Conservation (phyloP, 1,140 invertebrate species). For the Drosophila pallidifrons region DNA sequence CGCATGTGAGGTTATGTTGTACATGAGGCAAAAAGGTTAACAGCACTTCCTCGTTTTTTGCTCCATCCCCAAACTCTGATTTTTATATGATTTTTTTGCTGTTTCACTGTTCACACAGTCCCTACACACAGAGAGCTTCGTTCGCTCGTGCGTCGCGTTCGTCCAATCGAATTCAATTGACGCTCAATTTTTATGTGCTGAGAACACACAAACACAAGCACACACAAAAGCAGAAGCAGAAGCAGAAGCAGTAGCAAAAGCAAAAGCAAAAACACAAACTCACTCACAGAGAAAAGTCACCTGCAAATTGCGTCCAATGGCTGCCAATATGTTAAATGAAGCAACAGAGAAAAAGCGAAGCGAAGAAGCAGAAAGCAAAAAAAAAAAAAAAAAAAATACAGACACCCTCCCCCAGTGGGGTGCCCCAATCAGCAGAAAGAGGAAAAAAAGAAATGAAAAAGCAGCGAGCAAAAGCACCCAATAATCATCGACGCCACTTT, state of each 20-base stretch:
- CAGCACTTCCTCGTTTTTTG: slow-evolving; percentile 59
- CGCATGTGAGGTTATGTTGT: slow-evolving; percentile 55
- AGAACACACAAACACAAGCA: slow-evolving; percentile 27
- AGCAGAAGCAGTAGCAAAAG: background rate
- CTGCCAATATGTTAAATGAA: slow-evolving; percentile 64
- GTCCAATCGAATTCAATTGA: slow-evolving; percentile 85
- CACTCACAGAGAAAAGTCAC: slow-evolving; percentile 32
- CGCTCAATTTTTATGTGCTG: slow-evolving; percentile 82
- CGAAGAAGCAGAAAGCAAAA: background rate
- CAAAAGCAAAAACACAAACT: slow-evolving; percentile 3
- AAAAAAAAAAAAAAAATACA: no score
- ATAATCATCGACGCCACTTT: slow-evolving; percentile 54
- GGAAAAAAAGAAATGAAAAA: background rate
- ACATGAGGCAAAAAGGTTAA: slow-evolving; percentile 61
- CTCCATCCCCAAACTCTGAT: slow-evolving; percentile 33
- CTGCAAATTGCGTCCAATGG: slow-evolving; percentile 45
- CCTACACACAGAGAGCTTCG: slow-evolving; percentile 54
- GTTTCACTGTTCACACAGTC: slow-evolving; percentile 12
- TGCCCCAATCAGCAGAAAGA: slow-evolving; percentile 3
- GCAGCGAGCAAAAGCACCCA: slow-evolving; percentile 32
- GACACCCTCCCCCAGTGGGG: slow-evolving; percentile 12
- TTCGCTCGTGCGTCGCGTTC: slow-evolving; percentile 68
- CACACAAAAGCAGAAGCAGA: slow-evolving; percentile 12
- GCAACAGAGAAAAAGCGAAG: slow-evolving; percentile 25
- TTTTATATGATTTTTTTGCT: slow-evolving; percentile 18